Conservation (phyloP, 2,888 invertebrate genomes). For the Megastigmus dorsalis region DNA sequence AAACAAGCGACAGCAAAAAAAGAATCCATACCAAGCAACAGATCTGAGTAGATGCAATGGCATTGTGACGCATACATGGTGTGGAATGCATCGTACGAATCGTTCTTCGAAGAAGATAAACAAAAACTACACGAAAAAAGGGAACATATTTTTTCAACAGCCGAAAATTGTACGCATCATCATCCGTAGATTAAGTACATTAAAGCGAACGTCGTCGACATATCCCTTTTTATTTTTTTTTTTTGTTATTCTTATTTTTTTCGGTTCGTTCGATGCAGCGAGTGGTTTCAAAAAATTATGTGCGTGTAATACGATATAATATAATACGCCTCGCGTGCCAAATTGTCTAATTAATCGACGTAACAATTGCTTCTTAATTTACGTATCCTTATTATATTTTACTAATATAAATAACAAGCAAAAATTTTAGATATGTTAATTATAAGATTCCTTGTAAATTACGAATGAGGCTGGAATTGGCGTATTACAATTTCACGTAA, state of each 20-base stretch:
- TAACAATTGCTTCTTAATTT: slow-evolving; percentile 35
- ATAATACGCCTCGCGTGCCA: slow-evolving; percentile 11
- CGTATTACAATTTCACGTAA: slow-evolving; percentile 25
- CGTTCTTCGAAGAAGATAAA: slow-evolving; percentile 40
- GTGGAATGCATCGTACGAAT: slow-evolving; percentile 45
- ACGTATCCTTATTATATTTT: slow-evolving; percentile 24
- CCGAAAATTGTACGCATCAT: slow-evolving; percentile 30
- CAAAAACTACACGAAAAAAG: slow-evolving; percentile 16
- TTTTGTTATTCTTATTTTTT: slow-evolving; percentile 19
- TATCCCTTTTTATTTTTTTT: slow-evolving; percentile 15
- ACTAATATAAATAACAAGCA: slow-evolving; percentile 37
- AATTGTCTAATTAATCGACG: slow-evolving; percentile 17
- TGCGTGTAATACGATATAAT: not conserved
- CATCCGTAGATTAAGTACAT: slow-evolving; percentile 32
- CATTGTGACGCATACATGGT: slow-evolving; percentile 43
- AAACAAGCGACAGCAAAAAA: slow-evolving; percentile 41
- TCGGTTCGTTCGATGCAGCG: slow-evolving; percentile 31
- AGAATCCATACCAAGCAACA: slow-evolving; percentile 40
- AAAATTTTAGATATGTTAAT: slow-evolving; percentile 1
- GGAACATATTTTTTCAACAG: slow-evolving; percentile 50
- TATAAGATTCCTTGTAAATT: slow-evolving; percentile 15
- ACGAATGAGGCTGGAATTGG: slow-evolving; percentile 27
- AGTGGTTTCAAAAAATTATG: slow-evolving; percentile 48
- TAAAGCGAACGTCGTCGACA: slow-evolving; percentile 7
- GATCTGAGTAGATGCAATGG: slow-evolving; percentile 49